Base-by-base conservation (phyloP, 2,797 vertebrate species). In the Gambelia wislizenii region DNA sequence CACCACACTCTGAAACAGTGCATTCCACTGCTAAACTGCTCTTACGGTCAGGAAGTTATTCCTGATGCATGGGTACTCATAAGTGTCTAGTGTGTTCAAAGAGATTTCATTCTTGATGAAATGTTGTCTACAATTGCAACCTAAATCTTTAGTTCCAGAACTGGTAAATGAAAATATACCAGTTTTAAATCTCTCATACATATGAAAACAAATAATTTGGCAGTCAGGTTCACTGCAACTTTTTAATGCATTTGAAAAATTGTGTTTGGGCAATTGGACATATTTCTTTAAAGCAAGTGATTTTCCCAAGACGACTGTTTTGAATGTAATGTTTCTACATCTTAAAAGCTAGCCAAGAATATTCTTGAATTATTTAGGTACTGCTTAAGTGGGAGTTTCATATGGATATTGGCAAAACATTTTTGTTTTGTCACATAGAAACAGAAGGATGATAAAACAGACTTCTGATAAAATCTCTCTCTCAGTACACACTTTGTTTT, bases 351-450 rank as follows among this genome's bases (percentile, higher is more conserved):
- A 14, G 42, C 74, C 47, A 52, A 87, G n/a, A 52, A 74, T 81
- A 22, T 81, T 75, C 9, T 59, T 90, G 76, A 86, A 82, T 1
- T 42, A 79, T 13, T 2, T 79, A 1, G 0, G 13, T 83, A 86
- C 79, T 90, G 1, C 9, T 70, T 86, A 91, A 1, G 49, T 90
- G 13, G 9, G 0, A 7, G n/a, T 33, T 82, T 83, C 56, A 91
- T 67, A 33, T 87, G 83, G 70, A 81, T 83, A 20, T n/a, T 52
- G 14, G 86, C 30, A 14, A 2, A 59, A 1, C 76, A 0, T 39
- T 80, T 90, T 33, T 54, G 86, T 20, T 79, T 44, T 61, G 30
- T 76, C 33, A 6, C 77, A 77, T 2, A 8, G 9, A 87, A 77
- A 42, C 52, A 49, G 42, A 77, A 86, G 39, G 87, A 91, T 27